These are phyloP conservation scores for Diorhabda elongata DNA, from an alignment of 1,140 invertebrate species.

Conservation along the genomic window DNA sequence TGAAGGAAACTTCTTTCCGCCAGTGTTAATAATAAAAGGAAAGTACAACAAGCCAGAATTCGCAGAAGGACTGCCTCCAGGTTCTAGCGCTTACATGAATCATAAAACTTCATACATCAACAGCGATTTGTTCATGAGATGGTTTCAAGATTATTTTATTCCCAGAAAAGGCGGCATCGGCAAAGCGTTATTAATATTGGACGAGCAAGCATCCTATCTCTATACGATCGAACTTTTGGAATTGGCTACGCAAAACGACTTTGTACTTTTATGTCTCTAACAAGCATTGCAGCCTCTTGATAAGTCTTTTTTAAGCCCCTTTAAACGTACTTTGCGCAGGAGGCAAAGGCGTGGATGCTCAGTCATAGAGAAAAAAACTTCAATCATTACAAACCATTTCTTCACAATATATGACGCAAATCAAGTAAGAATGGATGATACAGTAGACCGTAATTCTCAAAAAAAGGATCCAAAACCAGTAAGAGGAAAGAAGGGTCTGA, in stretches of 20 bases:
- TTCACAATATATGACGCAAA: too few relatives aligned
- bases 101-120: constrained; percentile 33
- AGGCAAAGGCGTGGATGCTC: not conserved
- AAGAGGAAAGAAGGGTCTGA: too few relatives aligned
- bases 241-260: constrained; percentile 33
- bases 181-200: constrained; percentile 35
- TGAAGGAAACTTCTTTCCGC: constrained; percentile 26
- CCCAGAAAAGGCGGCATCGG: constrained; percentile 30
- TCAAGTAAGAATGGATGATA: too few relatives aligned
- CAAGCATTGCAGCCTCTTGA: constrained; percentile 39
- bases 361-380: not conserved
- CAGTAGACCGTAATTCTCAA: too few relatives aligned
- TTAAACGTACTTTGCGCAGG: constrained; percentile 20
- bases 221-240: constrained; percentile 31
- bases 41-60: constrained; percentile 30
- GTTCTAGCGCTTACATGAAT: constrained; percentile 32
- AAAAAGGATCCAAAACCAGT: too few relatives aligned
- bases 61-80: constrained; percentile 34
- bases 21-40: constrained; percentile 32
- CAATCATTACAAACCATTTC: too few relatives aligned
- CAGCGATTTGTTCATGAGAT: constrained; percentile 29
- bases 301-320: constrained; percentile 37
- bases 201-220: constrained; percentile 41
- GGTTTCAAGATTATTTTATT: constrained; percentile 37
- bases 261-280: constrained; percentile 37